Evolutionary conservation across 1,140 invertebrate genomes (phyloP), one percentile per base, ranked within the genome.

Genomic region (Pseudomyrmex cubaensis): DNA sequence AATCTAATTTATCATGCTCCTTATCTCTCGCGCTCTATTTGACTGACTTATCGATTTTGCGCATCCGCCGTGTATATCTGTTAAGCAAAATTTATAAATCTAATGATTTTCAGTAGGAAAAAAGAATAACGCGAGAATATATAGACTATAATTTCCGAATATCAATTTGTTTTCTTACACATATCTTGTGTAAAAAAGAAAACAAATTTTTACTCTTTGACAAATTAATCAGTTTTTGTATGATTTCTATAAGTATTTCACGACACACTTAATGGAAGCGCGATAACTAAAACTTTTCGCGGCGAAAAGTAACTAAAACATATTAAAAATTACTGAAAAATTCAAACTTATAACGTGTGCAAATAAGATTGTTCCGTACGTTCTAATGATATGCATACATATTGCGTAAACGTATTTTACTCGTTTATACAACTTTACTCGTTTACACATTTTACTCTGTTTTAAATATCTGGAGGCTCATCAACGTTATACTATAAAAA

Each of bases 31-130:
- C 7, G 62, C 15, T 25, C 15, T 7, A 77, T n/a, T 12, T 17
- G 57, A 52, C n/a, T 69, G 50, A 78, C 69, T 78, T 78, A 78
- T 69, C 50, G 35, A 46, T 77, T 69, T 46, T 69, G 35, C 52
- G 7, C 15, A 48, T 9, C 25, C 35, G 12, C 67, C 48, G 20
- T 25, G 52, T 78, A 59, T 59, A 64, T 76, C n/a, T 76, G 75
- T 57, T 46, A 69, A 69, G 20, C 52, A 25, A 78, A 25, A 69
- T 78, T 69, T 69, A 69, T 78, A 59, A 57, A 69, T 35, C 20
- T 78, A 70, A 78, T 7, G 20, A 10, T 69, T 57, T 69, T 15
- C 8, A n/a, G 52, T 48, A 35, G 0, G 35, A 0, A 5, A 7
- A 7, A 35, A 35, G 0, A 35, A 35, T 78, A 46, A 70, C 9